Base-by-base conservation (phyloP, 2,113 vertebrate genomes). In the Edolisoma coerulescens region DNA sequence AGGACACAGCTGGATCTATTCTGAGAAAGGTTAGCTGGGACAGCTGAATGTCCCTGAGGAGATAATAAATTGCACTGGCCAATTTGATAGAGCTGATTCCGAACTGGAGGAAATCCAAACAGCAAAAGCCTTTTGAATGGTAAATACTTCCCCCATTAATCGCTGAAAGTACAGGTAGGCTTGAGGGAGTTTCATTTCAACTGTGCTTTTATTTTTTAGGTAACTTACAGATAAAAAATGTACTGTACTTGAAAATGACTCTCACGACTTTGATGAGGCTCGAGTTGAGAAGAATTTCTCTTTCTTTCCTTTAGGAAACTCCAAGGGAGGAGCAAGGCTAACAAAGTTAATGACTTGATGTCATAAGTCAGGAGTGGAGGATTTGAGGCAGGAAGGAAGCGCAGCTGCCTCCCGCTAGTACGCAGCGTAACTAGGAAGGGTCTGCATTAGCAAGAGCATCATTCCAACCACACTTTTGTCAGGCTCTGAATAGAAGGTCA, bases 1-100 rank as follows among this genome's bases (percentile, higher is more conserved):
- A 96, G 85, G 95, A 95, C 92, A 94, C 96, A 96, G 90, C 96
- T 96, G 95, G 93, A 90, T 96, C 93, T 97, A 95, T 96, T 96
- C 76, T 95, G 88, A 80, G 96, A 96, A 97, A 93, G 90, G 95
- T 96, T 92, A 94, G 85, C 69, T 90, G 88, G 93, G 96, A 96
- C 92, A 96, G 88, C 59, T 95, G 92, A 96, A 96, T 89, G 93
- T 92, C 95, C 93, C 92, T 63, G 88, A 90, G 92, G 95, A 96
- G 83, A 93, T 95, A 96, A 96, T 95, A 95, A 95, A 97, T 94
- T 96, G 83, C 79, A 87, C 12, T 92, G 82, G 83, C 79, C 90
- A 93, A 95, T 96, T 96, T 94, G 92, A 88, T 87, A 90, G 83
- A 94, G 60, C 41, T 88, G 83, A 95, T 92, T 96, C 65, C 71